Evolutionary conservation across 2,113 vertebrate species (phyloP).

Genomic region (Phaethon lepturus): DNA sequence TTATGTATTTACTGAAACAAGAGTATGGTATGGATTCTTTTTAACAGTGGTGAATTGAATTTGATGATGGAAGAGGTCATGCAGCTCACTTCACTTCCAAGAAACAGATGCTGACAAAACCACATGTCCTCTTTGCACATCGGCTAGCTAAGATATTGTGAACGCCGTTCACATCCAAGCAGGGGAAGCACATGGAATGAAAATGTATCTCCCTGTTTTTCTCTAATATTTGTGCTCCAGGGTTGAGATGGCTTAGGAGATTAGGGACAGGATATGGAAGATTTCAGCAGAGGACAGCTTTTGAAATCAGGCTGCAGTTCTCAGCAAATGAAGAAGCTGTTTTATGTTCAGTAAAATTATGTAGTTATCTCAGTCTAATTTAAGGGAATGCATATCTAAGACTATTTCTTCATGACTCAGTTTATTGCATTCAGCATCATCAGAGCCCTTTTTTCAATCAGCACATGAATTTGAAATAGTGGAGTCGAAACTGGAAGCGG

Average conservation of each 20-base stretch:
- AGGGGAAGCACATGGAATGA: not conserved
- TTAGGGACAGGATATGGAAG: constrained; percentile 50
- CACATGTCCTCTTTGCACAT: not conserved
- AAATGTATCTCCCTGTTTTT: constrained; percentile 2
- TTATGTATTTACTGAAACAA: not conserved
- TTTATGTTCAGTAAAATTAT: not conserved
- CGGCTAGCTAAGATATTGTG: not conserved
- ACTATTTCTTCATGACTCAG: not conserved
- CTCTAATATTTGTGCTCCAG: constrained; percentile 10
- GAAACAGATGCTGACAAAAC: constrained; percentile 7
- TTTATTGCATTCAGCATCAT: not conserved
- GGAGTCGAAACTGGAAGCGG: not conserved
- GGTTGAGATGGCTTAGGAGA: not conserved
- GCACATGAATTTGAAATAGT: not conserved
- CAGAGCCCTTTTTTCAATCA: not conserved
- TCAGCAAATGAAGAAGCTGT: not conserved
- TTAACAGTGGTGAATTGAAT: not conserved
- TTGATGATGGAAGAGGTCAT: not conserved
- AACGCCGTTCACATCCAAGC: not conserved
- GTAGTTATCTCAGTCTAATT: not conserved
- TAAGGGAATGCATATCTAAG: not conserved
- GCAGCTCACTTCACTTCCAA: not conserved
- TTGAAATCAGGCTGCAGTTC: not conserved
- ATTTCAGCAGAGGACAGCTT: constrained; percentile 16
- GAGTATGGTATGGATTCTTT: not conserved